Evolutionary conservation across 1,140 invertebrate species (phyloP).

Genomic region (Delia radicum): DNA sequence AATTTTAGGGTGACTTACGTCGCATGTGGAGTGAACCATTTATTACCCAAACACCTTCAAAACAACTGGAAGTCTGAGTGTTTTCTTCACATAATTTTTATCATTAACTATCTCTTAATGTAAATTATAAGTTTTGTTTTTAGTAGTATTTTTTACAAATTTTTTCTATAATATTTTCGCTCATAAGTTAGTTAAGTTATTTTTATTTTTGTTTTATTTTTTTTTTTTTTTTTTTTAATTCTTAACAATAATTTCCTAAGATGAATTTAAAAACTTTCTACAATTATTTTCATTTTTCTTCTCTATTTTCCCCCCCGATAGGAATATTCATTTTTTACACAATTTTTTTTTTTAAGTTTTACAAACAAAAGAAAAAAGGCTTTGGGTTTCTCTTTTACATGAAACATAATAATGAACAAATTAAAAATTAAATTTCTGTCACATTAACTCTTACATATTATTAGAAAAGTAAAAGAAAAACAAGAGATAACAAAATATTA

Average conservation of each 20-base stretch:
- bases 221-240: no score
- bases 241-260: no score
- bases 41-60: conserved; percentile 70
- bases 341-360: no score
- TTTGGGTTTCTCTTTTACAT: no score
- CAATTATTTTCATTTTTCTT: no score
- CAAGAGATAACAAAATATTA: not conserved
- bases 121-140: conserved; percentile 25
- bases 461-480: not conserved
- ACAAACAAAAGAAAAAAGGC: no score
- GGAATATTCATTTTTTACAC: no score
- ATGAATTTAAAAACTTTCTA: no score
- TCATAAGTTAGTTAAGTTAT: not conserved
- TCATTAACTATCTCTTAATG: conserved; percentile 28
- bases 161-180: not conserved
- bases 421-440: not conserved
- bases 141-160: conserved; percentile 22
- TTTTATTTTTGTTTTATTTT: not conserved
- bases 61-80: conserved; percentile 57
- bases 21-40: conserved; percentile 98
- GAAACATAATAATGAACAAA: not conserved
- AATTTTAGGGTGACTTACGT: conserved; percentile 82
- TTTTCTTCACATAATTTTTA: conserved; percentile 30
- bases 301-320: no score
- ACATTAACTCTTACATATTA: not conserved